Evolutionary conservation across 2,888 invertebrate species (phyloP).

Genomic region (Trichopria drosophilae): DNA sequence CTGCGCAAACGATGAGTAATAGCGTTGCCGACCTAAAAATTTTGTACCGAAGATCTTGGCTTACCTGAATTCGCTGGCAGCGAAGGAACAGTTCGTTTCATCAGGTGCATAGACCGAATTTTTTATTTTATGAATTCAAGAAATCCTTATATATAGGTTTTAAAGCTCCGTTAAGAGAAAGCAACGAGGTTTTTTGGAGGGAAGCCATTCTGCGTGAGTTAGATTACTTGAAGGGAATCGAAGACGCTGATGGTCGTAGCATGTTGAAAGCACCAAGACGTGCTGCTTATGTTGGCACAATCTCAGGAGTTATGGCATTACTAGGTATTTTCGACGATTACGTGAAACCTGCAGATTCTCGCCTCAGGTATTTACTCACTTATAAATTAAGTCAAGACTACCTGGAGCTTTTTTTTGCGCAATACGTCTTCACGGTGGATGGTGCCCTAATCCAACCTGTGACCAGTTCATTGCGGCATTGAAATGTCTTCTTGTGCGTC

Average conservation of each 20-base stretch:
- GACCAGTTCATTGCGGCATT: constrained; percentile 18
- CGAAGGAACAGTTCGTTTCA: constrained; percentile 32
- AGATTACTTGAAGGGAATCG: background rate
- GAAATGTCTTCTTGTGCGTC: constrained; percentile 16
- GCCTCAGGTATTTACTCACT: constrained; percentile 20
- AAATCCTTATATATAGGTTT: constrained; percentile 33
- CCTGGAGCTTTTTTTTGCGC: constrained; percentile 24
- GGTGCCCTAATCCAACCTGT: constrained; percentile 25
- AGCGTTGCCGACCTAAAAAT: constrained; percentile 35
- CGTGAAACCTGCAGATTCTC: constrained; percentile 15
- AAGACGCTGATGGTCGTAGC: background rate
- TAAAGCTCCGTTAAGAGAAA: constrained; percentile 31
- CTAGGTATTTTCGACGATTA: constrained; percentile 12
- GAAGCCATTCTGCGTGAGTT: background rate
- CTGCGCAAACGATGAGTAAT: constrained; percentile 33
- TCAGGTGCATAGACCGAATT: constrained; percentile 22
- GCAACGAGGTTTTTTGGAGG: constrained; percentile 25
- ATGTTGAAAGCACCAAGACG: background rate
- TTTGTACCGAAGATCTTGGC: background rate
- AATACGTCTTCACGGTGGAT: constrained; percentile 21
- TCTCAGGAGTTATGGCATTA: constrained; percentile 9
- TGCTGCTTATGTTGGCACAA: constrained; percentile 5
- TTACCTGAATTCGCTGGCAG: constrained; percentile 23
- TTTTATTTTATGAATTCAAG: constrained; percentile 35
- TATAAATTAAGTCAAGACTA: constrained; percentile 31